Base-by-base conservation (phyloP, 2,888 invertebrate genomes). In the Laspeyria flexula region DNA sequence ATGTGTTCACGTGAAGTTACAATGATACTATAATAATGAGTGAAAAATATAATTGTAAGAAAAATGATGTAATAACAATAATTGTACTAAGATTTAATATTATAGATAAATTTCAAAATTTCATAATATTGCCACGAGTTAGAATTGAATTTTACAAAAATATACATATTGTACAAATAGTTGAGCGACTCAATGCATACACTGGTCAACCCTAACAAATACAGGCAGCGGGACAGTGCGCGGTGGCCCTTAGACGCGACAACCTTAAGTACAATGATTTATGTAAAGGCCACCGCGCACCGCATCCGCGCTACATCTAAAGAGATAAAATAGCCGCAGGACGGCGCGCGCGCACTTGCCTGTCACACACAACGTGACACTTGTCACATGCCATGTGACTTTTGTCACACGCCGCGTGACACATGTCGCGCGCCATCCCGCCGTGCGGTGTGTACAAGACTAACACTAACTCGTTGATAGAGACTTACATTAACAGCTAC, bases 131-230 rank as follows among this genome's bases (percentile, higher is more conserved):
- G 90, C 91, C 90, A 86, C 70, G 82, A 87, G 85, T 86, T 85
- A 82, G 84, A 88, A 79, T 44, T 83, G 85, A 88, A 88, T 88
- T 89, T 85, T 90, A 91, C 88, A 91, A 90, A 90, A 91, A 91
- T 91, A 91, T 90, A 90, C 88, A 90, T 83, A 87, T 88, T 89
- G 88, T 90, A 90, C 91, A 90, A 81, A 84, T 84, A 86, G 88
- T 85, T 78, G 85, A 83, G 88, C 86, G 88, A 85, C 85, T 73
- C 87, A 75, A 77, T 77, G 83, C 78, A 65, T 63, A 60, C 81
- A 82, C 80, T 71, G 83, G 83, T 79, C 85, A 67, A 69, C 83
- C 79, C 80, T 74, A 72, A 61, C 60, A 30, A 34, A 41, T 56
- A 45, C 41, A 43, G 48, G 16, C 38, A 55, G 42, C 38, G 66